phyloP scores from a whole-genome alignment of 2,888 invertebrate genomes.

The Anaspis maculata region DNA sequence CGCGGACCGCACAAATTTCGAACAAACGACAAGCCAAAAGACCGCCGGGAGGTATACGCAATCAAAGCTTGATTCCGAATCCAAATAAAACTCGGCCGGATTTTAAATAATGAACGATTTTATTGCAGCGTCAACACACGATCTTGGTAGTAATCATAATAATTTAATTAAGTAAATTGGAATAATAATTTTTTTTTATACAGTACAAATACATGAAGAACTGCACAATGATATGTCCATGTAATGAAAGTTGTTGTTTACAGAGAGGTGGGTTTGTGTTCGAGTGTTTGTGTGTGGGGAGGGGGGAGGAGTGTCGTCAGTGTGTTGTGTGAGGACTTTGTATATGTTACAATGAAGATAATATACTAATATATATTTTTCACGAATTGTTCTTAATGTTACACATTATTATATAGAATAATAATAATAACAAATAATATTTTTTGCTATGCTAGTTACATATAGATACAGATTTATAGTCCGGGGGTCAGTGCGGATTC shows the following conservation, averaged over 20 bases:
- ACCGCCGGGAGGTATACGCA: too few relatives aligned
- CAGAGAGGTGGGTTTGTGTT: conserved; percentile 4
- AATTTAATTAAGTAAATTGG: conserved; percentile 25
- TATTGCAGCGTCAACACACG: conserved; percentile 44
- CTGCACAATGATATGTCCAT: conserved; percentile 31
- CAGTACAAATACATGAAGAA: conserved; percentile 25
- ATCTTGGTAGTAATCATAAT: conserved; percentile 15
- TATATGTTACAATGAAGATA: conserved; percentile 26
- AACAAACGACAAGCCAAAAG: too few relatives aligned
- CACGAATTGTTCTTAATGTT: conserved; percentile 31
- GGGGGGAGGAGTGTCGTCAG: too few relatives aligned
- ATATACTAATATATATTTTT: conserved; percentile 19
- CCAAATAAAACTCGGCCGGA: conserved; percentile 18
- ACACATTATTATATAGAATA: conserved; percentile 38
- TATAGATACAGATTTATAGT: conserved; percentile 41
- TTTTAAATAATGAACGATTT: conserved; percentile 43
- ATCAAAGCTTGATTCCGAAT: conserved; percentile 4
- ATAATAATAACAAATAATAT: conserved; percentile 43
- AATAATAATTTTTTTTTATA: too few relatives aligned
- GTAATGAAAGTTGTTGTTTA: conserved; percentile 24
- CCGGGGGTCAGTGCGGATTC: conserved; percentile 22
- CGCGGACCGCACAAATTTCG: conserved; percentile 32
- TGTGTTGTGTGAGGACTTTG: conserved; percentile 20
- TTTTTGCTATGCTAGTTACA: conserved; percentile 39
- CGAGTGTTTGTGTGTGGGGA: conserved; percentile 13